phyloP scores from a whole-genome alignment of 2,797 vertebrate species.

The Gorsachius magnificus region DNA sequence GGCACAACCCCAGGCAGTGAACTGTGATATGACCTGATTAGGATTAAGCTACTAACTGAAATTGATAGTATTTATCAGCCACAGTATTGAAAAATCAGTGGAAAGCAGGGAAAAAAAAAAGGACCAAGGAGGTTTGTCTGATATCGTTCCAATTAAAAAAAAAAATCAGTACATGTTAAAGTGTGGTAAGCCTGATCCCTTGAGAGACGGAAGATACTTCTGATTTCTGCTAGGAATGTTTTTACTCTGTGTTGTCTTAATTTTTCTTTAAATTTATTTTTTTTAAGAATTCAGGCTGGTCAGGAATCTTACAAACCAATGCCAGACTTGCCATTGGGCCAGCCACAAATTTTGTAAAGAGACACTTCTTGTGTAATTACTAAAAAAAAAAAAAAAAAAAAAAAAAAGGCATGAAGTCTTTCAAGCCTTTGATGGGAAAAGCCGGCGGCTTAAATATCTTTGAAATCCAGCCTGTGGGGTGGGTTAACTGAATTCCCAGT shows the following conservation, averaged over 20 bases:
- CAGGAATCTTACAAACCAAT: conserved; percentile 30
- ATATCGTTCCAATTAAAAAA: not conserved
- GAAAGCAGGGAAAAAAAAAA: not conserved
- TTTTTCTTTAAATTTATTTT: not conserved
- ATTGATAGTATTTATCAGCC: not conserved
- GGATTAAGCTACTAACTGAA: not conserved
- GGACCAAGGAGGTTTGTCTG: not conserved
- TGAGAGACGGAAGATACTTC: conserved; percentile 25
- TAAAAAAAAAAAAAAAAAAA: not conserved
- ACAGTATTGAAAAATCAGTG: not conserved
- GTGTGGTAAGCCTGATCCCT: not conserved
- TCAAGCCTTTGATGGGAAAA: not conserved
- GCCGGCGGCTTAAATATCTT: not conserved
- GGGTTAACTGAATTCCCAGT: not conserved
- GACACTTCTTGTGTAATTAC: conserved; percentile 35
- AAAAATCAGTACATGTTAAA: not conserved
- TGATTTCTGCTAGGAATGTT: not conserved
- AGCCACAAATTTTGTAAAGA: conserved; percentile 42
- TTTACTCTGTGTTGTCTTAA: conserved; percentile 33
- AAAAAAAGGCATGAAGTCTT: not conserved
- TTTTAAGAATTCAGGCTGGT: not conserved
- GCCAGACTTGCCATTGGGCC: conserved; percentile 15
- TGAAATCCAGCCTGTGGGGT: not conserved
- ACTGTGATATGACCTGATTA: conserved; percentile 12
- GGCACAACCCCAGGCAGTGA: not conserved